These are phyloP conservation scores for Xestia rhomboidea DNA, from an alignment of 2,888 invertebrate species.

Conservation along the genomic window DNA sequence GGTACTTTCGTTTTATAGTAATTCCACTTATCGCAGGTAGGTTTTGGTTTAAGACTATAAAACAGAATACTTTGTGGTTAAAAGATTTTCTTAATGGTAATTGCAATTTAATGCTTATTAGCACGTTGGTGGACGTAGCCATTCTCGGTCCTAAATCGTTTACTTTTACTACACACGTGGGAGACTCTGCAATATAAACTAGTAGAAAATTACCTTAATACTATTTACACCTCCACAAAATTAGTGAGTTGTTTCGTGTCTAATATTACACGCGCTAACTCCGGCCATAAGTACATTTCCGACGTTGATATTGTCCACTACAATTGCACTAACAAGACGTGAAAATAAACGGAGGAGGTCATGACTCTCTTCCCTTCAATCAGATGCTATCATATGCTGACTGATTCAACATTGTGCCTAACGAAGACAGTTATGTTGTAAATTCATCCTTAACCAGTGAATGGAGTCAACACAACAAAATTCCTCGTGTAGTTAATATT, in stretches of 20 bases:
- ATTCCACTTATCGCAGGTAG: conserved; percentile 24
- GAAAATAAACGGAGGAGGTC: conserved; percentile 76
- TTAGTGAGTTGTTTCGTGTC: conserved; percentile 8
- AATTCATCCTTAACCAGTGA: conserved; percentile 61
- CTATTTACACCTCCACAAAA: background rate
- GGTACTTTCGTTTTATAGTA: conserved; percentile 26
- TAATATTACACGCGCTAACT: conserved; percentile 30
- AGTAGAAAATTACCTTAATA: background rate
- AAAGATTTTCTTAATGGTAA: conserved; percentile 9
- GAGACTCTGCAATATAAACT: background rate
- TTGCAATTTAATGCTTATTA: conserved; percentile 20
- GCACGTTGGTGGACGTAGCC: background rate
- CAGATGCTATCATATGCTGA: conserved; percentile 70
- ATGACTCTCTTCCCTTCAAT: conserved; percentile 76
- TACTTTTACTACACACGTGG: background rate
- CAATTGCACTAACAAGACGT: conserved; percentile 82
- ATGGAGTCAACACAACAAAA: conserved; percentile 61
- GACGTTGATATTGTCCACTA: conserved; percentile 71
- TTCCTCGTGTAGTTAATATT: conserved; percentile 55
- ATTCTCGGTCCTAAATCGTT: background rate
- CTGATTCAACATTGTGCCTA: conserved; percentile 73
- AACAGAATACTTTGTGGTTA: background rate
- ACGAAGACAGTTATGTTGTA: conserved; percentile 68
- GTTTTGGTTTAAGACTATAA: conserved; percentile 23
- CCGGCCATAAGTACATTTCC: conserved; percentile 42